Percentiles rank a stretch among this genome's conserved stretches.
Evolutionary conservation across 2,113 vertebrate species (phyloP).

Genomic region (Larimichthys polyactis): DNA sequence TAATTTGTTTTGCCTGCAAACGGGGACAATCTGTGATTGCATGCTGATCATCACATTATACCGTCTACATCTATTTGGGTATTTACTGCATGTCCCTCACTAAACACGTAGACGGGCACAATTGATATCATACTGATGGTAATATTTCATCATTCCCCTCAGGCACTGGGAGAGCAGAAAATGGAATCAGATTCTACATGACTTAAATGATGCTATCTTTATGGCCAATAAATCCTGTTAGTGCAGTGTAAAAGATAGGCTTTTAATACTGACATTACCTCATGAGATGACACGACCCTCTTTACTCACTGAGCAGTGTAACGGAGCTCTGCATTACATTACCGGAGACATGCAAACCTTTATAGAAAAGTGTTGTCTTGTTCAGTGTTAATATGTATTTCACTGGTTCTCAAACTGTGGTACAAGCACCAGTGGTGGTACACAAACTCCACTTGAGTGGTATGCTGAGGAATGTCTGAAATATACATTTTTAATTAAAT

Average conservation of each 20-base stretch:
- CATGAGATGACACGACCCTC: conserved; percentile 41
- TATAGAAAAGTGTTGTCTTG: neutral
- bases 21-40: conserved; percentile 17
- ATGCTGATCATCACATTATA: conserved; percentile 30
- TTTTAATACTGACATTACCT: conserved; percentile 69
- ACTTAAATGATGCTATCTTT: conserved; percentile 58
- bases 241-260: conserved; percentile 46
- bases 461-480: no score
- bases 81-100: conserved; percentile 23
- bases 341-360: neutral
- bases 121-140: conserved; percentile 42
- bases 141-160: conserved; percentile 58
- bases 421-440: no score
- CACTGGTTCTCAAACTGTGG: neutral
- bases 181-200: conserved; percentile 57
- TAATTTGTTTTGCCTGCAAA: conserved; percentile 63
- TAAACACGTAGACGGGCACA: conserved; percentile 7
- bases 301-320: conserved; percentile 32
- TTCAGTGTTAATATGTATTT: neutral
- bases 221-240: conserved; percentile 59
- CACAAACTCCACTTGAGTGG: no score
- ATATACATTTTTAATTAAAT: no score
- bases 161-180: conserved; percentile 32
- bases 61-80: conserved; percentile 21
- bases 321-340: conserved; percentile 23